Percentiles rank a stretch among this genome's conserved stretches.
phyloP scores from a whole-genome alignment of 2,113 vertebrate genomes.

The Perca flavescens region DNA sequence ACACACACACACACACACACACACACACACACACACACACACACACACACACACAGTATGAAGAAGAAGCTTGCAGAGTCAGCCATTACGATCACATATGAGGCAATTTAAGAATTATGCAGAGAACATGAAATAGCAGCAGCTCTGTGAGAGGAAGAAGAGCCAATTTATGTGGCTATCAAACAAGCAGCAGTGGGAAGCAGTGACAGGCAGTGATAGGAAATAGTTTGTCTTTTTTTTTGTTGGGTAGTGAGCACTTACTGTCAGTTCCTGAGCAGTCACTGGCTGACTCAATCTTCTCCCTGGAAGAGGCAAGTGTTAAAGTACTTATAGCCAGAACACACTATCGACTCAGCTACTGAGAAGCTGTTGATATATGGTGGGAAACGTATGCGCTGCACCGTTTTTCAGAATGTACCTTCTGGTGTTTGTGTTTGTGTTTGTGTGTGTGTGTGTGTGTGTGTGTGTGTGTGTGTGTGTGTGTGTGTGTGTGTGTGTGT shows the following conservation, averaged over 20 bases:
- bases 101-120: slow-evolving; percentile 54
- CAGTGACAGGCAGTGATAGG: slow-evolving; percentile 44
- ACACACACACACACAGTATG: neutral
- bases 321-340: slow-evolving; percentile 48
- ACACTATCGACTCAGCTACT: slow-evolving; percentile 32
- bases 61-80: slow-evolving; percentile 55
- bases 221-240: slow-evolving; percentile 1
- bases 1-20: neutral
- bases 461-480: no score
- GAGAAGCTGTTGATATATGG: slow-evolving; percentile 35
- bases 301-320: slow-evolving; percentile 83
- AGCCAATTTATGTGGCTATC: slow-evolving; percentile 45
- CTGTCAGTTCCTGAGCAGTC: slow-evolving; percentile 89
- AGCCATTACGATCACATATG: slow-evolving; percentile 54
- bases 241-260: slow-evolving; percentile 70
- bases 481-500: no score
- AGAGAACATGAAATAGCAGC: slow-evolving; percentile 50
- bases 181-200: slow-evolving; percentile 49
- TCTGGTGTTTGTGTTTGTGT: neutral
- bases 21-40: neutral
- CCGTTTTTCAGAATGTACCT: slow-evolving; percentile 50
- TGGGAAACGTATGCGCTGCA: slow-evolving; percentile 16
- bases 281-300: slow-evolving; percentile 93
- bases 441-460: no score
- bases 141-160: slow-evolving; percentile 31